These are phyloP conservation scores for Folsomia candida DNA, from an alignment of 2,888 invertebrate species.

Conservation along the genomic window DNA sequence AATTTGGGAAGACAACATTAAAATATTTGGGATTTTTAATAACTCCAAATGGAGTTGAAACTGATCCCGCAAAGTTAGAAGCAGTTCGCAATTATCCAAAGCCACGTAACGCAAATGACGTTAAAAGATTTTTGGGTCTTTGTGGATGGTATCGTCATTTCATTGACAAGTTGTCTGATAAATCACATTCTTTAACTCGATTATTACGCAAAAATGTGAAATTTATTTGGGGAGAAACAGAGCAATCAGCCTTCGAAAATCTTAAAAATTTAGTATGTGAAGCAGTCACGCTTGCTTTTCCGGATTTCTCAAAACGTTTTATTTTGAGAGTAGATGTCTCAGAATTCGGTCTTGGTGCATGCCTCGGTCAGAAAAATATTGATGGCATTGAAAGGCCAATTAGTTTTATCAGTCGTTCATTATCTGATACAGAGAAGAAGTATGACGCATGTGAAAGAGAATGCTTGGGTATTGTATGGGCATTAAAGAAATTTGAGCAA, in stretches of 20 bases:
- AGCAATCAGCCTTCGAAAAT: slow-evolving; percentile 39
- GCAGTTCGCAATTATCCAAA: slow-evolving; percentile 46
- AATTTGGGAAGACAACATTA: slow-evolving; percentile 49
- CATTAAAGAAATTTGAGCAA: slow-evolving; percentile 24
- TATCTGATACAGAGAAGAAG: slow-evolving; percentile 26
- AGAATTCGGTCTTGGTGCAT: slow-evolving; percentile 44
- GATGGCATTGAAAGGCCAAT: slow-evolving; percentile 30
- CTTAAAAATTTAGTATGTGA: slow-evolving; percentile 35
- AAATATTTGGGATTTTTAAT: slow-evolving; percentile 52
- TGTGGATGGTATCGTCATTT: slow-evolving; percentile 52
- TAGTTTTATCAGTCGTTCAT: slow-evolving; percentile 26
- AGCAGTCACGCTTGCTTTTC: slow-evolving; percentile 43
- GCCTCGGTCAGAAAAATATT: slow-evolving; percentile 44
- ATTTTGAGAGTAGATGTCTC: slow-evolving; percentile 50
- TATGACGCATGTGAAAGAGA: slow-evolving; percentile 37
- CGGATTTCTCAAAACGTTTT: slow-evolving; percentile 42
- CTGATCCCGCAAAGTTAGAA: slow-evolving; percentile 49
- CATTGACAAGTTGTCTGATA: slow-evolving; percentile 46
- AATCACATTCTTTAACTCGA: slow-evolving; percentile 48
- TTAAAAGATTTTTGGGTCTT: slow-evolving; percentile 51
- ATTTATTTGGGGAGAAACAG: slow-evolving; percentile 36
- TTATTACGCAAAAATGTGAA: slow-evolving; percentile 45
- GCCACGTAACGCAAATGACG: slow-evolving; percentile 45
- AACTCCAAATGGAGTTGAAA: slow-evolving; percentile 48
- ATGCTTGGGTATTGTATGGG: slow-evolving; percentile 44